A percentile compares a stretch with the other conserved stretches of the same genome.
These are phyloP conservation scores for Podarcis siculus DNA, from an alignment of 2,797 vertebrate genomes.

Conservation along the genomic window DNA sequence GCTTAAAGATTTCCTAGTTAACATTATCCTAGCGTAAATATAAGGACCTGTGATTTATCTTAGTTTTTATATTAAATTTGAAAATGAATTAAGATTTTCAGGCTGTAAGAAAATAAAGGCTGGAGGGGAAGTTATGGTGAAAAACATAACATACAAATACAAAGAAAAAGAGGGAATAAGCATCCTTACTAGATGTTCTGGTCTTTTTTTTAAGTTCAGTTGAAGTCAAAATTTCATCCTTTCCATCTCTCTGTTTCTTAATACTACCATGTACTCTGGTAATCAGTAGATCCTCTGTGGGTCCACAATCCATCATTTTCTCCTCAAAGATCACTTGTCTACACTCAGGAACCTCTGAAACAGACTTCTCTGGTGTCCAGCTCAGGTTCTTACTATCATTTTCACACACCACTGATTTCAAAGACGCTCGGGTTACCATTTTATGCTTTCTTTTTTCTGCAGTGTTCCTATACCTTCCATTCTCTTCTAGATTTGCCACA, in stretches of 20 bases:
- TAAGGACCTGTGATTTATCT: too few relatives aligned
- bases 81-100: background rate
- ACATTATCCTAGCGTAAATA: background rate
- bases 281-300: background rate
- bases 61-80: background rate
- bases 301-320: background rate
- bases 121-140: background rate
- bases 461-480: background rate
- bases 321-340: accelerated
- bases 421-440: constrained; percentile 8
- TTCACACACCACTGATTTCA: constrained; percentile 16
- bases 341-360: background rate
- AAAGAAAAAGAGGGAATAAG: constrained; percentile 9
- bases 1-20: background rate
- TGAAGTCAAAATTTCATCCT: constrained; percentile 31
- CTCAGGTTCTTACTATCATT: background rate
- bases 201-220: constrained; percentile 21
- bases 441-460: background rate
- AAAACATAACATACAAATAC: background rate
- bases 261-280: background rate
- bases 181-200: constrained; percentile 39
- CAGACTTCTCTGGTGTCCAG: background rate
- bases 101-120: background rate
- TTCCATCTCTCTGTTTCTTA: constrained; percentile 24
- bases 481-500: background rate